These are phyloP conservation scores for Homarus gammarus DNA, from an alignment of 2,888 invertebrate genomes.

Conservation along the genomic window DNA sequence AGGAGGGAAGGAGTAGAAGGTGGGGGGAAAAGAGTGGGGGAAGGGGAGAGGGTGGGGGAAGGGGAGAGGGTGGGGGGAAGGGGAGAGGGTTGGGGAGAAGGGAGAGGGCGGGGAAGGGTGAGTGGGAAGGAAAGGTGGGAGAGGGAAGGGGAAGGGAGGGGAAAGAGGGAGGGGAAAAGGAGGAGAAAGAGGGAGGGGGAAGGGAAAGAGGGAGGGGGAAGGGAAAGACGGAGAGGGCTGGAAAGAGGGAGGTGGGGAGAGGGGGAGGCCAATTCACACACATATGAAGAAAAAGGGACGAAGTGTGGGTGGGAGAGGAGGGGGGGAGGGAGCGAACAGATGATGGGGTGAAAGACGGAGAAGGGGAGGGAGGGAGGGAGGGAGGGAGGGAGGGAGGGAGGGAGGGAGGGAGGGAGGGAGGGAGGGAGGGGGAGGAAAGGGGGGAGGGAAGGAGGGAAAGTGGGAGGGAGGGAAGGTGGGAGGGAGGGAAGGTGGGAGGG, in stretches of 20 bases:
- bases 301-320: not conserved
- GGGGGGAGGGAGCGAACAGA: too few relatives aligned
- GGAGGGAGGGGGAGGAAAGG: too few relatives aligned
- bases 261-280: not conserved
- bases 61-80: not conserved
- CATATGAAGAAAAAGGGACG: not conserved
- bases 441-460: too few relatives aligned
- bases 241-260: conserved; percentile 6
- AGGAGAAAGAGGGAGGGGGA: not conserved
- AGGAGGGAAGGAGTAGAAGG: too few relatives aligned
- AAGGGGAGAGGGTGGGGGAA: not conserved
- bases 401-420: too few relatives aligned
- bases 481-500: too few relatives aligned
- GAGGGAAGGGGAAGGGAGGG: not conserved
- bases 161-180: not conserved
- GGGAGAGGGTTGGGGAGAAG: not conserved
- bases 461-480: too few relatives aligned
- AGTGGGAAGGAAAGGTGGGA: not conserved
- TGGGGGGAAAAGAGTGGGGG: not conserved
- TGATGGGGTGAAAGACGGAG: too few relatives aligned
- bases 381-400: too few relatives aligned
- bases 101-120: not conserved
- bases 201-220: not conserved
- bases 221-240: conserved; percentile 4
- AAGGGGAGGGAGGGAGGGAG: too few relatives aligned